phyloP scores from a whole-genome alignment of 2,797 vertebrate species.

The Setipinna tenuifilis region DNA sequence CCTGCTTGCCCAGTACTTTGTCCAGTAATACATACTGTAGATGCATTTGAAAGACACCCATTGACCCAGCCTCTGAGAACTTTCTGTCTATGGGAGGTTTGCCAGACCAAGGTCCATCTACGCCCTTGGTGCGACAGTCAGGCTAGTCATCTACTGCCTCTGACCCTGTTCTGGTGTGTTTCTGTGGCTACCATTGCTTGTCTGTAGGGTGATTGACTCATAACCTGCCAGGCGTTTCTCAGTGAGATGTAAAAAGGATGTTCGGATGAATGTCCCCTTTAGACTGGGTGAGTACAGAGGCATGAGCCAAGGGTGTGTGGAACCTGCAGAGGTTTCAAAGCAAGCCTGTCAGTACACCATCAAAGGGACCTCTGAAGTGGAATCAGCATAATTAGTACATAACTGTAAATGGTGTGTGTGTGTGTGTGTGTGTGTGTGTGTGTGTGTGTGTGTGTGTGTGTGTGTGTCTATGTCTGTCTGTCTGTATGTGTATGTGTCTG shows the following conservation, averaged over 20 bases:
- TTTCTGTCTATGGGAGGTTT: no score
- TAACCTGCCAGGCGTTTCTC: not conserved
- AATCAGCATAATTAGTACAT: slow-evolving; percentile 32
- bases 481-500: not conserved
- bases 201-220: not conserved
- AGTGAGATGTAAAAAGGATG: slow-evolving; percentile 12
- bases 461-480: not conserved
- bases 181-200: slow-evolving; percentile 27
- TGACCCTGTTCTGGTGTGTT: not conserved
- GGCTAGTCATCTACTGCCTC: no score
- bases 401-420: slow-evolving; percentile 15
- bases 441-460: not conserved
- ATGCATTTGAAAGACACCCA: no score
- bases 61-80: no score
- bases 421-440: not conserved
- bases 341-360: not conserved
- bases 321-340: slow-evolving; percentile 13
- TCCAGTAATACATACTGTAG: no score
- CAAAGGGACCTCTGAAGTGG: slow-evolving; percentile 21
- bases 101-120: no score
- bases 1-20: no score
- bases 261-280: slow-evolving; percentile 6
- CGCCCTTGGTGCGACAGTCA: no score
- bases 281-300: not conserved
- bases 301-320: not conserved